Evolutionary conservation across 1,140 invertebrate genomes (phyloP).

Genomic region (Eurosta solidaginis): DNA sequence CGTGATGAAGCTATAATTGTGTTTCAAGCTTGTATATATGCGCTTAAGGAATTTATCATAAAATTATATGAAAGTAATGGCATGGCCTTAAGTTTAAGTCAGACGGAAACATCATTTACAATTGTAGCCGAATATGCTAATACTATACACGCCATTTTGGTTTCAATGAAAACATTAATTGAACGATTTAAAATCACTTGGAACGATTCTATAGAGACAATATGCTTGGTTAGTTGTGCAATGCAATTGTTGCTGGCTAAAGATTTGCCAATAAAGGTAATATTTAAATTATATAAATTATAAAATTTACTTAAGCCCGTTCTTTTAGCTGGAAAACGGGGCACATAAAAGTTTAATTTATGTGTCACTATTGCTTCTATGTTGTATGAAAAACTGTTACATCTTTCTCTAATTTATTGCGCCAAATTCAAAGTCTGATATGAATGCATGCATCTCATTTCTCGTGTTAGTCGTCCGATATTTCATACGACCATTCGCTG

Average conservation of each 20-base stretch:
- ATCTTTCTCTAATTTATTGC: no score
- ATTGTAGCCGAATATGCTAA: constrained; percentile 44
- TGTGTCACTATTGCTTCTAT: no score
- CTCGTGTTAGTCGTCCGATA: no score
- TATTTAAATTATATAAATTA: not conserved
- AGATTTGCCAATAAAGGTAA: not conserved
- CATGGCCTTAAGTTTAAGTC: not conserved
- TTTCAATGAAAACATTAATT: constrained; percentile 67
- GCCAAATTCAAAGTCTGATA: no score
- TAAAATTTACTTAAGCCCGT: no score
- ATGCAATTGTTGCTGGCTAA: constrained; percentile 34
- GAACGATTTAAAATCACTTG: constrained; percentile 74
- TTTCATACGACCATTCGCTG: no score
- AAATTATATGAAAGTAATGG: not conserved
- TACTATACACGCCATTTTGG: constrained; percentile 66
- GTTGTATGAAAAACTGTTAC: no score
- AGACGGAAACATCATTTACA: not conserved
- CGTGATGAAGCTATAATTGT: constrained; percentile 71
- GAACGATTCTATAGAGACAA: constrained; percentile 64
- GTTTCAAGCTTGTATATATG: constrained; percentile 72
- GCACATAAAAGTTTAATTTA: no score
- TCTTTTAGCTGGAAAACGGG: no score
- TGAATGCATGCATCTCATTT: no score
- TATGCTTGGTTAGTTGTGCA: constrained; percentile 54
- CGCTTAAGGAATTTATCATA: constrained; percentile 65